Evolutionary conservation across 2,888 invertebrate genomes (phyloP).

Genomic region (Lithosia quadra): DNA sequence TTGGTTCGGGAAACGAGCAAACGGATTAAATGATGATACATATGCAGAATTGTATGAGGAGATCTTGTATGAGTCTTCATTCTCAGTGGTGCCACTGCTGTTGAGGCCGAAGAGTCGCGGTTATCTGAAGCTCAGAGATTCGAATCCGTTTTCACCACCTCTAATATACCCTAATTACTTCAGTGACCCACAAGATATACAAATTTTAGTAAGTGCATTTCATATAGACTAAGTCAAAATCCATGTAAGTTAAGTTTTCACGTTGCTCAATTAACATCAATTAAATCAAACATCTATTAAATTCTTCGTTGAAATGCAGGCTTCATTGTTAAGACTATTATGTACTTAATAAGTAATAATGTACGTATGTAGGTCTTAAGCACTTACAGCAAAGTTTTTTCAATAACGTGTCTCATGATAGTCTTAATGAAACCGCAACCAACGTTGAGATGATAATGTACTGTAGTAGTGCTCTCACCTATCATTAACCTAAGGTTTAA

Average conservation of each 20-base stretch:
- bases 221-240: neutral
- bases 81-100: slow-evolving; percentile 90
- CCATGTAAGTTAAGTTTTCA: neutral
- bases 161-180: slow-evolving; percentile 96
- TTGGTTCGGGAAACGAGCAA: slow-evolving; percentile 89
- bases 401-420: no score
- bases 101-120: slow-evolving; percentile 92
- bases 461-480: no score
- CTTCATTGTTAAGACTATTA: no score
- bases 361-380: no score
- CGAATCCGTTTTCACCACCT: slow-evolving; percentile 91
- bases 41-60: slow-evolving; percentile 91
- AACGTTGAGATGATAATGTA: no score
- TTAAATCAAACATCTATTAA: no score
- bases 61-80: slow-evolving; percentile 89
- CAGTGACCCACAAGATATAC: slow-evolving; percentile 90
- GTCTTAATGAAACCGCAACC: no score
- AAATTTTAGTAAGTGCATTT: slow-evolving; percentile 88
- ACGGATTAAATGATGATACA: slow-evolving; percentile 89
- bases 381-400: no score
- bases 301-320: no score
- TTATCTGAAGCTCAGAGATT: slow-evolving; percentile 88
- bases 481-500: neutral
- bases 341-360: no score
- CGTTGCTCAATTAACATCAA: no score